Conservation (phyloP, 2,797 vertebrate genomes). For the Phalloptychus januarius region DNA sequence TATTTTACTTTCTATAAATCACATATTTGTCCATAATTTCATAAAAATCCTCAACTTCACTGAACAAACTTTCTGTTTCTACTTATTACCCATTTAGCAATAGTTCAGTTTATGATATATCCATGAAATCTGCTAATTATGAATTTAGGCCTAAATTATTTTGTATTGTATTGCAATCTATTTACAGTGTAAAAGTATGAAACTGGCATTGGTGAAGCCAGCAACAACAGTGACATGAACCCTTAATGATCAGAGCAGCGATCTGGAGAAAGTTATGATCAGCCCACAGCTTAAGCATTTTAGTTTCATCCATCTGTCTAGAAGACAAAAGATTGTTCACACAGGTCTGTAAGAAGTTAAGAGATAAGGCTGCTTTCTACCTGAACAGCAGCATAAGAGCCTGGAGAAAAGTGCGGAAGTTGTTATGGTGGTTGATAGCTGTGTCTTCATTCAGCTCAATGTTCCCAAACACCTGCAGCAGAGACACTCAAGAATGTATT, state of each 20-base stretch:
- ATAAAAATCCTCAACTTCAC: neutral
- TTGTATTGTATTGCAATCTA: neutral
- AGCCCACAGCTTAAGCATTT: neutral
- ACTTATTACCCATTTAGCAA: neutral
- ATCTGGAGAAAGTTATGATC: neutral
- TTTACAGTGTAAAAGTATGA: neutral
- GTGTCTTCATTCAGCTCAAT: conserved; percentile 91
- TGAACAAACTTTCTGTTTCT: neutral
- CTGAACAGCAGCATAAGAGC: conserved; percentile 97
- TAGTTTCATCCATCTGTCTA: neutral
- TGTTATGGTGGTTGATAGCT: conserved; percentile 94
- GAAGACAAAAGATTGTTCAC: neutral
- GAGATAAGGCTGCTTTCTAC: conserved; percentile 61
- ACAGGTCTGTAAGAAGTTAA: neutral
- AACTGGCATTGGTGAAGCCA: neutral
- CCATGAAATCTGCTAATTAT: neutral
- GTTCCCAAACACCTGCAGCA: conserved; percentile 92
- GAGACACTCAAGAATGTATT: conserved; percentile 9
- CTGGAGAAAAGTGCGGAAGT: conserved; percentile 95
- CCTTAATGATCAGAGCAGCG: neutral
- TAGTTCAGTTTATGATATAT: neutral
- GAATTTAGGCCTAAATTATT: neutral
- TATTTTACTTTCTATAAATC: neutral
- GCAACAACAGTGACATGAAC: neutral
- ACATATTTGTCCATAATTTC: neutral